Percentiles rank a stretch among this genome's conserved stretches.
Evolutionary conservation across 2,113 vertebrate genomes (phyloP).

Genomic region (Addax nasomaculatus): DNA sequence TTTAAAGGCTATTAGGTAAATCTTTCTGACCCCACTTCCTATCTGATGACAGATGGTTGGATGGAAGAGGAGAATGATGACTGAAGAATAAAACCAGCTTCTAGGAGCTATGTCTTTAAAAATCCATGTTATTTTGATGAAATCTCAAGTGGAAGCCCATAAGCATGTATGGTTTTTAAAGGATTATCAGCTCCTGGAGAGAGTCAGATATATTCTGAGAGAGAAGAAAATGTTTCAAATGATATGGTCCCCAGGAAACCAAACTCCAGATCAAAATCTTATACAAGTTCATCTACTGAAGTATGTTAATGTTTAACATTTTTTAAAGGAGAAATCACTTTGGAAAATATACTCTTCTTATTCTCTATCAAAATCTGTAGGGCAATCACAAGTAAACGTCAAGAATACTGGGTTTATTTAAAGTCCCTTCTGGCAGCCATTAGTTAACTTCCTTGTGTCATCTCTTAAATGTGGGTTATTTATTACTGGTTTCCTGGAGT

Average conservation of each 20-base stretch:
- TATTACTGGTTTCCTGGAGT: slow-evolving; percentile 9
- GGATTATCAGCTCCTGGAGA: neutral
- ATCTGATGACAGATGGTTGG: neutral
- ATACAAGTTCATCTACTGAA: neutral
- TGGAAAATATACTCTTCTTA: neutral
- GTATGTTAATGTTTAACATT: neutral
- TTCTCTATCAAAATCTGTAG: neutral
- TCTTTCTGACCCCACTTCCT: slow-evolving; percentile 22
- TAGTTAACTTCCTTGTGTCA: neutral
- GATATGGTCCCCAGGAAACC: neutral
- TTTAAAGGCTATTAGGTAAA: neutral
- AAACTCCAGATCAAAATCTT: neutral
- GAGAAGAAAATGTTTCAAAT: neutral
- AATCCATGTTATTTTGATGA: neutral
- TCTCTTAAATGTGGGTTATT: neutral
- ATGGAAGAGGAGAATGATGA: neutral
- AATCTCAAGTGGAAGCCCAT: neutral
- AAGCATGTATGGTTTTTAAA: neutral
- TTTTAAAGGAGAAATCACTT: slow-evolving; percentile 12
- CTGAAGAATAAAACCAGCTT: slow-evolving; percentile 7
- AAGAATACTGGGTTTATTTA: neutral
- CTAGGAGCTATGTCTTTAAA: neutral
- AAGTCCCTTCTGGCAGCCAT: neutral
- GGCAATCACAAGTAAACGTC: neutral
- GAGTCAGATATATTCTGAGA: slow-evolving; percentile 18